Base-by-base conservation (phyloP, 2,797 vertebrate genomes). In the Xiphorhynchus erythropygius region DNA sequence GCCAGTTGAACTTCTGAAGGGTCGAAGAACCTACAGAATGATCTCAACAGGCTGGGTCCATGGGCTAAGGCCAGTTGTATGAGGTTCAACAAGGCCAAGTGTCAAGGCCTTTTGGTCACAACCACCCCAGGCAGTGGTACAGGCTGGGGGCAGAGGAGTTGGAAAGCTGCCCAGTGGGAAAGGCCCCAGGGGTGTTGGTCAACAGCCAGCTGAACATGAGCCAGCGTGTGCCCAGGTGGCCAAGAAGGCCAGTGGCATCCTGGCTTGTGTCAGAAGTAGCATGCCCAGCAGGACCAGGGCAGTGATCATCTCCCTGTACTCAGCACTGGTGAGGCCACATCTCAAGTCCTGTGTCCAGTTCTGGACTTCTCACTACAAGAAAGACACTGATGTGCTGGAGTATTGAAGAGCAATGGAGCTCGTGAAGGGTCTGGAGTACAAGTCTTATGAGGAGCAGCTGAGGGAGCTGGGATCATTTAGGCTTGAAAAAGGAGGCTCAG, bases 371-470 rank as follows among this genome's bases (percentile, higher is more conserved):
- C 39, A 33, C 24, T 53, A 18, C 15, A 4, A 21, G 33, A 69
- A 59, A 33, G 11, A 22, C 42, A 63, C 5, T 17, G 22, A 25
- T 5, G 6, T 11, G 5, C 21, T 78, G 42, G 33, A 69, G 5
- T 1, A 0, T 44, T 44, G 64, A 46, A 53, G 21, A 8, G 19
- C 8, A 62, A 47, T 1, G 1, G 18, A 30, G 25, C 21, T 63
- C 25, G 14, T 52, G 14, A 60, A 19, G 28, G 10, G 8, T 23
- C 37, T 37, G 14, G 18, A 52, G 53, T 4, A 44, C n/a, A 73
- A 41, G 19, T 17, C 69, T 21, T 47, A 11, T 2, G 3, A 46
- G 49, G 8, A 47, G 10, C 3, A 2, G 8, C 18, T 75, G 18
- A 37, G n/a, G 33, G 2, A 27, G 14, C 8, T 44, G n/a, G 35